Conservation (phyloP, 2,113 vertebrate species). For the Hymenochirus boettgeri region DNA sequence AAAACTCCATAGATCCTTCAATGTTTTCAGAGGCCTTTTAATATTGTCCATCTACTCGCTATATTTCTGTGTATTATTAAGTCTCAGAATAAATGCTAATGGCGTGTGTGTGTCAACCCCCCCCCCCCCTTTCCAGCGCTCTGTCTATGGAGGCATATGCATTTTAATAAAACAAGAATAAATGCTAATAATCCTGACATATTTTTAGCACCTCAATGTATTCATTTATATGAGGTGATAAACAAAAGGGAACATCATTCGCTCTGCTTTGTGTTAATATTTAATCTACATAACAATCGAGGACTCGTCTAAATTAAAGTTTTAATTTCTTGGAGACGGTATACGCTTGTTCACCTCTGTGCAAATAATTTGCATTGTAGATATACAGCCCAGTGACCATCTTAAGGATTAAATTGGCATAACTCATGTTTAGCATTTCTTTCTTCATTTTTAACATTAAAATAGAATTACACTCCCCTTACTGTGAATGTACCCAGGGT, state of each 20-base stretch:
- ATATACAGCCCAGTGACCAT: slow-evolving; percentile 64
- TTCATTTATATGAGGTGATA: slow-evolving; percentile 22
- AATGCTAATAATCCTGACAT: slow-evolving; percentile 22
- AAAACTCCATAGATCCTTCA: slow-evolving; percentile 46
- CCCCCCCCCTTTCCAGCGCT: not conserved
- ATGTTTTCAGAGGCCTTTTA: slow-evolving; percentile 59
- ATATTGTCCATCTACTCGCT: slow-evolving; percentile 27
- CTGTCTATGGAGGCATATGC: slow-evolving; percentile 28
- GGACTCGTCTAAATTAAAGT: slow-evolving; percentile 66
- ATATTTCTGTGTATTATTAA: slow-evolving; percentile 13
- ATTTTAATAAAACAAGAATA: slow-evolving; percentile 13
- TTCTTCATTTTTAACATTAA: slow-evolving; percentile 64
- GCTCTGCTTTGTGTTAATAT: slow-evolving; percentile 20
- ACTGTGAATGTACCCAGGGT: too few relatives aligned
- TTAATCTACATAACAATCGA: slow-evolving; percentile 61
- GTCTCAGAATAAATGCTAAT: not conserved
- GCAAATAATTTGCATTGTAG: slow-evolving; percentile 60
- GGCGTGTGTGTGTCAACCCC: too few relatives aligned
- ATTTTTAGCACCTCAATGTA: slow-evolving; percentile 41
- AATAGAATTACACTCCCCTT: too few relatives aligned
- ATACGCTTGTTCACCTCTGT: slow-evolving; percentile 57
- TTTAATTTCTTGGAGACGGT: slow-evolving; percentile 64
- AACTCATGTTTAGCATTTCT: slow-evolving; percentile 66
- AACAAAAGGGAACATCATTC: slow-evolving; percentile 25
- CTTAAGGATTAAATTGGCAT: slow-evolving; percentile 62